Evolutionary conservation across 2,888 invertebrate genomes (phyloP), one percentile per base, ranked within the genome.

Genomic region (Phortica magna): DNA sequence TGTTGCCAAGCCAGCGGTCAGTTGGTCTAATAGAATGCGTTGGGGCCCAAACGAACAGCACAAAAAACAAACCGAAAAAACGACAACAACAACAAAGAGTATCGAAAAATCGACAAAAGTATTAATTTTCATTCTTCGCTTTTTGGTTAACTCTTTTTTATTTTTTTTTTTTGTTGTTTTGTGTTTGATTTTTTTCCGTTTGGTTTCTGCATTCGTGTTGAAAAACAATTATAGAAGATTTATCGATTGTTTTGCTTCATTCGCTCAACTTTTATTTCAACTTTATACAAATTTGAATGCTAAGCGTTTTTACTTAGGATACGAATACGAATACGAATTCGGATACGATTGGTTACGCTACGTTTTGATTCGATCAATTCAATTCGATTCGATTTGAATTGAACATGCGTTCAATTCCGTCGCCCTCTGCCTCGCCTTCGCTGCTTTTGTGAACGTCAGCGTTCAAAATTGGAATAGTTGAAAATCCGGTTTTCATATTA

Each of bases 171-270:
- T 17, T 22, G 17, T 22, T 22, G 17, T 22, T 70, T 48, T 70
- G 70, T 19, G 55, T 53, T 53, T 68, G 43, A 12, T 57, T 73
- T 76, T 77, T 78, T 43, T 71, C 72, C 67, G 39, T 75, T 59
- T 65, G 12, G 14, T 65, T 65, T n/a, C 76, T 82, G 59, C 57
- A 41, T 72, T 77, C 78, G 78, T 78, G 73, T 78, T 78, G 76
- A 57, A 76, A 75, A 77, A 78, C 76, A 81, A 81, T 81, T 78
- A 79, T 77, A 64, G 73, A 64, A 74, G 78, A 80, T 80, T 81
- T 81, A 80, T 81, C 76, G 78, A 72, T 61, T 65, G 59, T 48
- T 48, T 39, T 67, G 68, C 42, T 61, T 19, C 19, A 39, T 77
- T 67, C 59, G 59, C 75, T 79, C 80, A 73, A 57, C 42, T n/a